Conservation (phyloP, 2,797 vertebrate species). For the Myotis pilosus region DNA sequence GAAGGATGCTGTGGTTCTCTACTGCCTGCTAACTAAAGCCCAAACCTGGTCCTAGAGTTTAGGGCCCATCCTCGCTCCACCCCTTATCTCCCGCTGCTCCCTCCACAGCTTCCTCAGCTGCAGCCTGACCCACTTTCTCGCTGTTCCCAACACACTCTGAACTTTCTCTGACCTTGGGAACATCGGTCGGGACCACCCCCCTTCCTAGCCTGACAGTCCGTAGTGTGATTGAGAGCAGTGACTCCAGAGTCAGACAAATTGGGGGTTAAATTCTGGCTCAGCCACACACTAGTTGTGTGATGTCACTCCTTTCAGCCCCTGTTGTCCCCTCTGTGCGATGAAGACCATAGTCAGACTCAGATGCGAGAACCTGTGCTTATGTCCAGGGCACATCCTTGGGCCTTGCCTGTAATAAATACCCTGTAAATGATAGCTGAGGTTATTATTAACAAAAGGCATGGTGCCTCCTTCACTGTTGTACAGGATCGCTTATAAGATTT, state of each 20-base stretch:
- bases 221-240: conserved; percentile 27
- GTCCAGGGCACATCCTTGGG: neutral
- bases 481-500: neutral
- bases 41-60: neutral
- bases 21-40: neutral
- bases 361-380: neutral
- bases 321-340: neutral
- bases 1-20: neutral
- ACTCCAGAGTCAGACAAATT: neutral
- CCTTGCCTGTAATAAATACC: neutral
- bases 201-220: neutral
- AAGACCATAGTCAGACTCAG: neutral
- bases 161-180: conserved; percentile 20
- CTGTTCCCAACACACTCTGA: neutral
- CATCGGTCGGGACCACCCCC: neutral
- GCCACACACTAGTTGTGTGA: neutral
- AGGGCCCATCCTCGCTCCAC: neutral
- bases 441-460: neutral
- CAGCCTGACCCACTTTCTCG: neutral
- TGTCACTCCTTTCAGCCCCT: neutral
- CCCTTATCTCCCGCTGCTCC: neutral
- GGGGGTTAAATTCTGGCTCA: neutral
- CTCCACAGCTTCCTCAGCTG: neutral
- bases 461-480: neutral
- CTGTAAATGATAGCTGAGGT: neutral